A percentile compares a stretch with the other conserved stretches of the same genome.
These are phyloP conservation scores for Furcifer pardalis DNA, from an alignment of 2,797 vertebrate species.

Conservation along the genomic window DNA sequence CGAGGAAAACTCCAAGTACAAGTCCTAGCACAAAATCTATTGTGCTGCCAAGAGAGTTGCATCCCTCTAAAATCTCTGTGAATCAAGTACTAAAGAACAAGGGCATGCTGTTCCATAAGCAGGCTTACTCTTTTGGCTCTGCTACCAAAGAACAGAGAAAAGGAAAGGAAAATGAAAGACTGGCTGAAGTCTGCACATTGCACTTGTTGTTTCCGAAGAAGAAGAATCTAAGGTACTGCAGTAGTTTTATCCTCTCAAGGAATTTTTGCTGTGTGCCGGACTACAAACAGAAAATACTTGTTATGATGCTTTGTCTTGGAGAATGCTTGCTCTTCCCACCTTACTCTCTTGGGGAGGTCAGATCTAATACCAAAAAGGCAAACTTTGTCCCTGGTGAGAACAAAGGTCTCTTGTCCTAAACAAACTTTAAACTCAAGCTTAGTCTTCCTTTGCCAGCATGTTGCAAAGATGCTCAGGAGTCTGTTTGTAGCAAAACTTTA, in stretches of 20 bases:
- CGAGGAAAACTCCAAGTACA: neutral
- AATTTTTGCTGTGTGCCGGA: neutral
- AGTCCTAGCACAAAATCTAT: neutral
- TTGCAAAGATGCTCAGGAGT: neutral
- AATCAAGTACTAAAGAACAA: neutral
- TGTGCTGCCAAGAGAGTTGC: neutral
- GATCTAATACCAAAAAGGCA: neutral
- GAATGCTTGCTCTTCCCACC: neutral
- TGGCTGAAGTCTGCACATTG: neutral
- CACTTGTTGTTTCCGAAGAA: neutral
- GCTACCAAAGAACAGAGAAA: neutral
- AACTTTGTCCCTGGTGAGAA: neutral
- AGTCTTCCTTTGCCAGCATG: neutral
- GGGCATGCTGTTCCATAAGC: neutral
- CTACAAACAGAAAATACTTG: neutral
- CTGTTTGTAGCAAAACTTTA: neutral
- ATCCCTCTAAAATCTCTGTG: neutral
- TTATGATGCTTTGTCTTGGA: neutral
- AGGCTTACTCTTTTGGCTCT: neutral
- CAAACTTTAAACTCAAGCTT: neutral
- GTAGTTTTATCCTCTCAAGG: neutral
- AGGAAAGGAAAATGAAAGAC: neutral
- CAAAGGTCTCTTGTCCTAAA: conserved; percentile 3
- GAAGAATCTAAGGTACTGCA: neutral
- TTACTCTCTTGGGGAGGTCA: neutral